Conservation (phyloP, 1,140 invertebrate species). For the Cylas formicarius region DNA sequence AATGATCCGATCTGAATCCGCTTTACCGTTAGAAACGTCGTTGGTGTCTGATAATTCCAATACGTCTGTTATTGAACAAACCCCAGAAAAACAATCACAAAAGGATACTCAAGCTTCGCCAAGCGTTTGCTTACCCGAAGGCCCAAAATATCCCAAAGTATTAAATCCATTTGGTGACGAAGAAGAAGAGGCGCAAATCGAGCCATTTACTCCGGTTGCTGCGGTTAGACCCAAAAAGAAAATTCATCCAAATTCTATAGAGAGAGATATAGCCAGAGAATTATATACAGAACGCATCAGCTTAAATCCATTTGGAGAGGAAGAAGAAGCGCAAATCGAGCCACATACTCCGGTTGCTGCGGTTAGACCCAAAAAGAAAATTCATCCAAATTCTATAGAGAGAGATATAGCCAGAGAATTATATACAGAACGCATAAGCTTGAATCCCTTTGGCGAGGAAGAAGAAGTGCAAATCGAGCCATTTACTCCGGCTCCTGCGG, state of each 20-base stretch:
- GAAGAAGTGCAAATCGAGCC: too few species aligned
- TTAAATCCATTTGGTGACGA: constrained; percentile 74
- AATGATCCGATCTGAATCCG: too few species aligned
- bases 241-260: constrained; percentile 5
- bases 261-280: constrained; percentile 3
- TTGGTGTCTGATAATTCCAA: too few species aligned
- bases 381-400: constrained; percentile 6
- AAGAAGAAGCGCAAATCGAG: constrained; percentile 47
- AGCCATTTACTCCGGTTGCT: constrained; percentile 4
- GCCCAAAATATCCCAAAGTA: constrained; percentile 59
- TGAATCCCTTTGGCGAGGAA: constrained; percentile 6
- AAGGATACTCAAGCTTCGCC: too few species aligned
- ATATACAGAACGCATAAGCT: constrained; percentile 39
- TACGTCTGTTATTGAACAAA: too few species aligned
- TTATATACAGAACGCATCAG: constrained; percentile 17
- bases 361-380: constrained; percentile 16
- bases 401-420: constrained; percentile 1
- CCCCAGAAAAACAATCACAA: too few species aligned
- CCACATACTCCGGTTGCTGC: constrained; percentile 4
- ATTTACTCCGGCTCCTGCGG: neutral
- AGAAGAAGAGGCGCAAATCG: constrained; percentile 29
- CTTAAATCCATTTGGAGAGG: constrained; percentile 57
- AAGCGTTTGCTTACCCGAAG: neutral
- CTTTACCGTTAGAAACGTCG: too few species aligned
- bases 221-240: constrained; percentile 17